Evolutionary conservation across 2,888 invertebrate genomes (phyloP).

Genomic region (Trissonchulus latispiculum): DNA sequence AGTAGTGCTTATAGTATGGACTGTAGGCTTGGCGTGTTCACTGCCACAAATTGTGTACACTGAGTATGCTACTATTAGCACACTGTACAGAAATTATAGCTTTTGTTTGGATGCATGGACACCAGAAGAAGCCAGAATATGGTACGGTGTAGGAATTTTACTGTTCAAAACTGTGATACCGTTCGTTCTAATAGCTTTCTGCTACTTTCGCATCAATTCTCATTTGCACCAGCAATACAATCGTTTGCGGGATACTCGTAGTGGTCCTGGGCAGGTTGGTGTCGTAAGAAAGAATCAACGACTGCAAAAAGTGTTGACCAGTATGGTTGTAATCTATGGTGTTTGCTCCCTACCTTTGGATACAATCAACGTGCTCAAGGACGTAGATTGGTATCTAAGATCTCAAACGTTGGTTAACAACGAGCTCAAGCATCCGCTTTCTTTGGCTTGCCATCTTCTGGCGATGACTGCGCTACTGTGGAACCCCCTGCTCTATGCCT

Average conservation of each 20-base stretch:
- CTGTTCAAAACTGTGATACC: constrained; percentile 14
- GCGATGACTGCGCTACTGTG: background rate
- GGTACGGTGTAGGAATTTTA: constrained; percentile 7
- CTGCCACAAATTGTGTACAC: background rate
- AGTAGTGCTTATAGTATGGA: background rate
- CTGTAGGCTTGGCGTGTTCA: background rate
- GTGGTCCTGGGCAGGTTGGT: background rate
- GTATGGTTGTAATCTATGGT: constrained; percentile 12
- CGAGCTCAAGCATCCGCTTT: background rate
- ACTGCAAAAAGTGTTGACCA: constrained; percentile 2
- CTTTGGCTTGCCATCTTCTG: background rate
- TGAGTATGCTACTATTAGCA: background rate
- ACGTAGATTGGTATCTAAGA: background rate
- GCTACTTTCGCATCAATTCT: background rate
- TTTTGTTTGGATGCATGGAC: background rate
- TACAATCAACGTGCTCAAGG: background rate
- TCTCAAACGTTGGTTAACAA: background rate
- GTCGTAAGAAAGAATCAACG: constrained; percentile 4
- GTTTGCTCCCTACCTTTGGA: constrained; percentile 6
- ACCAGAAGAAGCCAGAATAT: background rate
- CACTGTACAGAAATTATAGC: background rate
- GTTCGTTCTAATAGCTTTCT: background rate
- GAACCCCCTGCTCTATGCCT: background rate
- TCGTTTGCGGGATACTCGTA: background rate
- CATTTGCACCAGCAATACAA: background rate